These are phyloP conservation scores for Zonitis immaculata DNA, from an alignment of 2,888 invertebrate species.

Conservation along the genomic window DNA sequence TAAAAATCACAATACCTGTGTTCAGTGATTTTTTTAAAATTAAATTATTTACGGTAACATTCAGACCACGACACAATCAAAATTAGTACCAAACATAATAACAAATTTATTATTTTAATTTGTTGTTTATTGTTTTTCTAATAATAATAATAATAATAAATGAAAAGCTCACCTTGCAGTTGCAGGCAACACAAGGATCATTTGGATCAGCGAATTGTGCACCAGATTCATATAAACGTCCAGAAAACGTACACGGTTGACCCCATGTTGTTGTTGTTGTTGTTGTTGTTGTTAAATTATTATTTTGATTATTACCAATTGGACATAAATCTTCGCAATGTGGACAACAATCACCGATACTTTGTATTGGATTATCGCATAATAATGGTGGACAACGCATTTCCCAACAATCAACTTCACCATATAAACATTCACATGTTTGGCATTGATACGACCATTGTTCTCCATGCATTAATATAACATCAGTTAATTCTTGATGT, in stretches of 20 bases:
- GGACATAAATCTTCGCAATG: slow-evolving; percentile 59
- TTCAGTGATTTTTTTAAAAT: slow-evolving; percentile 21
- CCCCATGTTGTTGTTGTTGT: slow-evolving; percentile 42
- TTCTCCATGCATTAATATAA: slow-evolving; percentile 74
- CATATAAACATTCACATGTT: slow-evolving; percentile 86
- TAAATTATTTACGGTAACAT: slow-evolving; percentile 26
- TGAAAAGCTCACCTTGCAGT: slow-evolving; percentile 71
- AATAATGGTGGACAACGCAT: slow-evolving; percentile 72
- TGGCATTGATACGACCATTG: slow-evolving; percentile 89
- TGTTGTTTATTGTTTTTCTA: too few relatives aligned
- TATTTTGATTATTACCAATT: slow-evolving; percentile 31
- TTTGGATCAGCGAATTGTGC: slow-evolving; percentile 57
- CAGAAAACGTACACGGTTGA: slow-evolving; percentile 59
- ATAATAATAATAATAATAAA: too few relatives aligned
- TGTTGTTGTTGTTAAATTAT: background rate
- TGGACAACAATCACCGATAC: slow-evolving; percentile 66
- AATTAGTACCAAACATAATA: slow-evolving; percentile 11
- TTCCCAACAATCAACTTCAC: slow-evolving; percentile 86
- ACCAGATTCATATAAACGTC: slow-evolving; percentile 57
- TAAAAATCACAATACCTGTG: slow-evolving; percentile 33
- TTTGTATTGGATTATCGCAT: slow-evolving; percentile 60
- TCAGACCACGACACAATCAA: slow-evolving; percentile 32
- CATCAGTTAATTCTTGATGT: slow-evolving; percentile 68
- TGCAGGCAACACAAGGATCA: slow-evolving; percentile 67
- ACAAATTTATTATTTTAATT: background rate